A percentile compares a stretch with the other conserved stretches of the same genome.
Conservation (phyloP, 1,140 invertebrate species). For the Hycleus phaleratus region DNA sequence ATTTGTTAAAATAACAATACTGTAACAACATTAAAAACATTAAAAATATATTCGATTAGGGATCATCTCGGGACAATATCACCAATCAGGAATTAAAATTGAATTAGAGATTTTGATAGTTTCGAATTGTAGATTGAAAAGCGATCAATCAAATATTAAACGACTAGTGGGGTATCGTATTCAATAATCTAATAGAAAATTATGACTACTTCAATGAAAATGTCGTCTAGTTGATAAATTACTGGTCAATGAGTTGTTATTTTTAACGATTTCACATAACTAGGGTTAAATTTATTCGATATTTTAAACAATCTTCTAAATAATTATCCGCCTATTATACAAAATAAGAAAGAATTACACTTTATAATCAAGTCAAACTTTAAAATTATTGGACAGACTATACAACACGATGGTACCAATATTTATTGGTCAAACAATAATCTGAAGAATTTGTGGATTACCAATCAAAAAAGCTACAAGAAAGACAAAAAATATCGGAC, state of each 20-base stretch:
- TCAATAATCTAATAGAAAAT: constrained; percentile 19
- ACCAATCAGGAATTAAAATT: constrained; percentile 8
- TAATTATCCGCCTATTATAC: background rate
- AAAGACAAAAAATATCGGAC: no score
- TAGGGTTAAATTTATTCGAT: background rate
- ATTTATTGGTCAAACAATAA: no score
- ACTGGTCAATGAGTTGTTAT: constrained; percentile 9
- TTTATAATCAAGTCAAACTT: no score
- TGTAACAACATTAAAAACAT: no score
- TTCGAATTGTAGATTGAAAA: constrained; percentile 18
- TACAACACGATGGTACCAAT: no score
- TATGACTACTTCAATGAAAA: constrained; percentile 12
- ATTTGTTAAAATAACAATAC: constrained; percentile 7
- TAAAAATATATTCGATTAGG: no score
- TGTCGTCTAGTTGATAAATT: constrained; percentile 19
- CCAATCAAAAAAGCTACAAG: no score
- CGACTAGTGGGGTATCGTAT: constrained; percentile 1
- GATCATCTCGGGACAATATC: background rate
- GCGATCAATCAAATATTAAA: constrained; percentile 12
- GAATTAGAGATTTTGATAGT: constrained; percentile 14
- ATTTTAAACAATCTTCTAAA: background rate
- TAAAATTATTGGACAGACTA: no score
- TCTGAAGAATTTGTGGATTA: no score
- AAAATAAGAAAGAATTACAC: no score
- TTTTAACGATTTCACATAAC: constrained; percentile 9